A percentile compares a stretch with the other conserved stretches of the same genome.
These are phyloP conservation scores for Apotomis betuletana DNA, from an alignment of 2,888 invertebrate genomes.

Conservation along the genomic window DNA sequence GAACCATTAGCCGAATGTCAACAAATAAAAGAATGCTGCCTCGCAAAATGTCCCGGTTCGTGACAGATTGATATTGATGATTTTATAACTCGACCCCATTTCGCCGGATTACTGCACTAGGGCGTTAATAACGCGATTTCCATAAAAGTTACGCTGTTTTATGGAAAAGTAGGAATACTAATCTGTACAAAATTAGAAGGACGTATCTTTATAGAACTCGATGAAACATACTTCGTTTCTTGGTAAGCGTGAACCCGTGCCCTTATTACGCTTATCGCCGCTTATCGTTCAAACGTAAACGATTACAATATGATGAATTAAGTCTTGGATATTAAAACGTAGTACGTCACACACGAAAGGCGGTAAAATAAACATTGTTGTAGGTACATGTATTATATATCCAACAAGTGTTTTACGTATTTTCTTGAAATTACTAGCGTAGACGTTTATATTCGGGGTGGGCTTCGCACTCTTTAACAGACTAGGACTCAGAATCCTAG, in stretches of 20 bases:
- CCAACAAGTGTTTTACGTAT: too few species aligned
- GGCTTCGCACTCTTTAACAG: too few species aligned
- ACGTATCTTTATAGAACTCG: background rate
- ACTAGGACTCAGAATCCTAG: too few species aligned
- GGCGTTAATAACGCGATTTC: background rate
- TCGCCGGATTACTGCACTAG: background rate
- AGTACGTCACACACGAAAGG: too few species aligned
- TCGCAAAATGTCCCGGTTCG: background rate
- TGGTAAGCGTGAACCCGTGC: background rate
- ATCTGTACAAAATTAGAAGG: background rate
- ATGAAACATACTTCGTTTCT: background rate
- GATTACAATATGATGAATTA: constrained; percentile 12
- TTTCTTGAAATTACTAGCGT: too few species aligned
- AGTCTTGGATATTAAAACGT: background rate
- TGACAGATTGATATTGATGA: constrained; percentile 4
- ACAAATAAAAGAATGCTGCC: background rate
- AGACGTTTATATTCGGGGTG: too few species aligned
- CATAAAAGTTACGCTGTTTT: background rate
- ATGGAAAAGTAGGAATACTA: background rate
- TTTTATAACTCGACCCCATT: constrained; percentile 5
- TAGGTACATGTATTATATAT: too few species aligned
- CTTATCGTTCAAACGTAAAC: constrained; percentile 39
- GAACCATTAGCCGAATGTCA: background rate
- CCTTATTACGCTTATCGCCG: constrained; percentile 10
- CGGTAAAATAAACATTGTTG: too few species aligned